Base-by-base conservation (phyloP, 2,888 invertebrate species). In the Mycogona germanica region DNA sequence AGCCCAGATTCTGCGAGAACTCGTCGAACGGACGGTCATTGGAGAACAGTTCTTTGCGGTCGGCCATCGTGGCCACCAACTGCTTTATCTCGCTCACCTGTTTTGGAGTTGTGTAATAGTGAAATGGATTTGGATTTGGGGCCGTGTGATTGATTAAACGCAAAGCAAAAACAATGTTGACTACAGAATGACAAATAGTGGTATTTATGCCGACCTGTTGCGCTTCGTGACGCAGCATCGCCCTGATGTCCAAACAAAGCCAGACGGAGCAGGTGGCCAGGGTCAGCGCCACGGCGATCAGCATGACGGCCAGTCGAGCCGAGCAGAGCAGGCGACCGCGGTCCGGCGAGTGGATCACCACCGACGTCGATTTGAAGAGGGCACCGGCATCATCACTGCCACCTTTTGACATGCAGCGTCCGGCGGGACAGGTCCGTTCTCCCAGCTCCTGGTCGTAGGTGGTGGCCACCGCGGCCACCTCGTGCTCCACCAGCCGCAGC, bases 191-290 rank as follows among this genome's bases (percentile, higher is more conserved):
- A n/a, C n/a, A n/a, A n/a, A n/a, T n/a, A n/a, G n/a, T n/a, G n/a
- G n/a, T n/a, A 32, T 30, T 35, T 25, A 30, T 19, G 29, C 32
- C 32, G 9, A 47, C 48, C 9, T 21, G 30, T 35, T n/a, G n/a
- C 5, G 48, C 48, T 32, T 47, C 48, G n/a, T 30, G 17, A n/a
- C 29, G 6, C n/a, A 21, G 32, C 48, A 47, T 47, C 9, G 48
- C 29, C 7, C 48, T 35, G 9, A 47, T 47, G 21, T 47, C 48
- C n/a, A 35, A 30, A 47, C 48, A 47, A 7, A 47, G 21, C 29
- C 32, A 47, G 17, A 47, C 32, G 29, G 48, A 47, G 17, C 48
- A 47, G 6, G 32, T 28, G 9, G 48, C 48, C 30, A 47, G 30
- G 21, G 25, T 30, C 17, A 47, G 19, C 17, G 48, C 48, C 30